Evolutionary conservation across 2,113 vertebrate genomes (phyloP).

Genomic region (Hemichromis elongatus): DNA sequence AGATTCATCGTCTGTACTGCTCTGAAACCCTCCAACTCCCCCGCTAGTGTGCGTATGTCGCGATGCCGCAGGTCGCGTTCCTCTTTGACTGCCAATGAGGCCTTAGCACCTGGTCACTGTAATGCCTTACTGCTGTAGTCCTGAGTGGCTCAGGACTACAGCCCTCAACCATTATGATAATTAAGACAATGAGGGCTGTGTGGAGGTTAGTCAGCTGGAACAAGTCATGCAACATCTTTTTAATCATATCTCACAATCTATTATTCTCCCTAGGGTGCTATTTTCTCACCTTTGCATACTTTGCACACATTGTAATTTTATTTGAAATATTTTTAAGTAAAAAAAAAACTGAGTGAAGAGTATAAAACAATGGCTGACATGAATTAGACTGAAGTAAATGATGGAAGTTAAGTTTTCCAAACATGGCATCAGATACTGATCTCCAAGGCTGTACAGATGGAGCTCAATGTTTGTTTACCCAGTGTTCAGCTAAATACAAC

Average conservation of each 20-base stretch:
- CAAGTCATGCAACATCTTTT: constrained; percentile 4
- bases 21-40: constrained; percentile 47
- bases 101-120: constrained; percentile 19
- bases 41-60: constrained; percentile 41
- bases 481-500: constrained; percentile 51
- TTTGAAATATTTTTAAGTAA: neutral
- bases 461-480: constrained; percentile 54
- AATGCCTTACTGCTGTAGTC: neutral
- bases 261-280: neutral
- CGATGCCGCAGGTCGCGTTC: constrained; percentile 39
- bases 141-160: neutral
- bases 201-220: constrained; percentile 1
- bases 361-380: neutral
- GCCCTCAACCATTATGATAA: neutral
- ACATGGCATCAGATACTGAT: constrained; percentile 37
- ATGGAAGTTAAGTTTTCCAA: constrained; percentile 34
- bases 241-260: neutral
- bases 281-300: neutral
- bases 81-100: constrained; percentile 62
- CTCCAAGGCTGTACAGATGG: constrained; percentile 48
- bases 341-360: neutral
- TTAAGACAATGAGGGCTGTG: neutral
- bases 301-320: neutral
- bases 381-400: constrained; percentile 20
- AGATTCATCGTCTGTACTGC: constrained; percentile 65